Base-by-base conservation (phyloP, 2,888 invertebrate genomes). In the Octodonta nipae region DNA sequence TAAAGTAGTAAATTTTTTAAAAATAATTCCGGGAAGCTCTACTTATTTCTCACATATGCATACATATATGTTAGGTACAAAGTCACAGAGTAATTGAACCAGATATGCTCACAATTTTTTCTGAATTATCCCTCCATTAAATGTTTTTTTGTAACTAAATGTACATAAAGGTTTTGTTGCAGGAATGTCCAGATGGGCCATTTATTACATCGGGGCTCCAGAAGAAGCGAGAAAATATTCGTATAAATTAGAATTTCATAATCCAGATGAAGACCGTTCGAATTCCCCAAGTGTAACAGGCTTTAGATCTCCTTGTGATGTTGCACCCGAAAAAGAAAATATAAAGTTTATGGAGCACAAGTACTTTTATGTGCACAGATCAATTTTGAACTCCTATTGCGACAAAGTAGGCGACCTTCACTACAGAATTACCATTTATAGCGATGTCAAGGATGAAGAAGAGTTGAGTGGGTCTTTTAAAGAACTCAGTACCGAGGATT, bases 171-270 rank as follows among this genome's bases (percentile, higher is more conserved):
- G n/a, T n/a, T n/a, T n/a, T n/a, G n/a, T n/a, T n/a, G n/a, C n/a
- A 44, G 43, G 36, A 7, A 32, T 44, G 30, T 38, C 41, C 2
- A 35, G 36, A 16, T 44, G 44, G 44, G 40, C 42, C 5, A 16
- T 44, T 7, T 40, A 42, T 22, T 42, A 30, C 16, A 37, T 44
- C 34, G 44, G 42, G 13, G 28, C 37, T 7, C 37, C 33, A 13
- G 42, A 40, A 17, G 34, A 37, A 3, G 42, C 44, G 5, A 32
- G 33, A 22, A 37, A 35, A 7, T 44, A 35, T 28, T 32, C 35
- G 1, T 44, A 36, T 26, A 42, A 42, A 33, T 31, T 42, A 20
- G 44, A 44, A 32, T 39, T 44, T 24, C n/a, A n/a, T n/a, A n/a
- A n/a, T n/a, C 34, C 33, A 3, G 28, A 30, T 15, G 33, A 30